Evolutionary conservation across 2,113 vertebrate genomes (phyloP), one percentile per base, ranked within the genome.

Genomic region (Oxyruncus cristatus): DNA sequence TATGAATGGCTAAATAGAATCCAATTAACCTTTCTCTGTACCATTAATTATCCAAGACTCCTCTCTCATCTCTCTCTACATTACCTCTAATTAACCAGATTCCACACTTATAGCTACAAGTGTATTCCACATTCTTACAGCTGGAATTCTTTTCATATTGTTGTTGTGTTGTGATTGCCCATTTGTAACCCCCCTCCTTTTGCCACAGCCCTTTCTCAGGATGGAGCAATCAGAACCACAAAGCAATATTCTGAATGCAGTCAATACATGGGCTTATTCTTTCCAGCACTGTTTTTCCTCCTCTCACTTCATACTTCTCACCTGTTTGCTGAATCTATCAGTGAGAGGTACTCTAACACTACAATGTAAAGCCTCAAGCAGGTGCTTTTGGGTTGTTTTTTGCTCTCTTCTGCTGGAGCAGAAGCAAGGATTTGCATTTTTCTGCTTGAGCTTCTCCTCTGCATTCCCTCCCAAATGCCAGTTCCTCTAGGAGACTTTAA

Each of bases 11-110:
- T 92, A 84, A 96, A 89, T 62, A 94, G 88, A 94, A 95, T 89
- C 77, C 87, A 95, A 95, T 95, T 92, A 96, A 96, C 92, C 92
- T 94, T 95, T 84, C 86, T 41, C 70, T 85, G 52, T 44, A 72
- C 85, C 79, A 86, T 78, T 94, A 93, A 94, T 90, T 96, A 95
- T 63, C 88, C 61, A 52, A 52, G 77, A 27, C 83, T 96, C 56
- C 79, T 72, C 77, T 90, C 88, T 93, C 82, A 90, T 62, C 55
- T 47, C 63, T 50, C 61, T 56, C 76, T 78, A 26, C 18, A 16
- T 26, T 59, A 61, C 87, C 66, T 95, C 82, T 96, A 89, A 92
- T 94, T 88, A 95, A 93, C 70, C 63, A 93, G 68, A 95, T 96
- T 90, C 88, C 84, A 80, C 35, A 46, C 76, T 75, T 63, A 84